Conservation (phyloP, 2,888 invertebrate species). For the Alloplasta piceator region DNA sequence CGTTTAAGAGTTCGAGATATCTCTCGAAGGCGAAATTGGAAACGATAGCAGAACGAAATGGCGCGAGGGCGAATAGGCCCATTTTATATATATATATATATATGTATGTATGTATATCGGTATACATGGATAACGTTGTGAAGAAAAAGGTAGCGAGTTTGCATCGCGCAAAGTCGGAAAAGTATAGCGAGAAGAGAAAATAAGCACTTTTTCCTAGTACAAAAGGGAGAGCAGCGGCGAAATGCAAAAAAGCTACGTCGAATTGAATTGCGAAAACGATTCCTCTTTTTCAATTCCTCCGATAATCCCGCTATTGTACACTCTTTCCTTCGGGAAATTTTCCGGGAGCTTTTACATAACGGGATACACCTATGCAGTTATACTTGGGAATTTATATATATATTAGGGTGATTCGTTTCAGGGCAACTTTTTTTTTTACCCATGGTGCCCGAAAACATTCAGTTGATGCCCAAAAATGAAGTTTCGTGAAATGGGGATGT, state of each 20-base stretch:
- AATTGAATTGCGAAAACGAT: constrained; percentile 53
- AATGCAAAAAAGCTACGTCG: constrained; percentile 55
- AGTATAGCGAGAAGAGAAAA: constrained; percentile 41
- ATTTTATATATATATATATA: constrained; percentile 13
- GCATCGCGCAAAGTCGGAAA: constrained; percentile 5
- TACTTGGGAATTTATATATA: not conserved
- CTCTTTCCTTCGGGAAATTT: constrained; percentile 41
- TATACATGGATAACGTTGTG: not conserved
- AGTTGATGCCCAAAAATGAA: too few species aligned
- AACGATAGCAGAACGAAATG: constrained; percentile 81
- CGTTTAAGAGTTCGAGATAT: constrained; percentile 73
- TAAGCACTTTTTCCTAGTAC: constrained; percentile 53
- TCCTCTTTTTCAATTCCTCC: constrained; percentile 40
- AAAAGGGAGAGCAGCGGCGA: constrained; percentile 35
- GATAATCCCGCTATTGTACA: constrained; percentile 44
- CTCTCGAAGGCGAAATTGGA: constrained; percentile 81
- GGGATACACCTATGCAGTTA: not conserved
- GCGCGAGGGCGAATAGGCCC: constrained; percentile 72
- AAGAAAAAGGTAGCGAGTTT: constrained; percentile 15
- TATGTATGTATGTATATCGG: constrained; percentile 5
- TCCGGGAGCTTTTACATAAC: constrained; percentile 7
- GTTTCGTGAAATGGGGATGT: too few species aligned
- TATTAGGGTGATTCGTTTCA: too few species aligned
- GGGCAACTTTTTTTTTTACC: too few species aligned
- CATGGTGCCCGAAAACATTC: too few species aligned